These are phyloP conservation scores for Andrena fulva DNA, from an alignment of 2,888 invertebrate species.

Conservation along the genomic window DNA sequence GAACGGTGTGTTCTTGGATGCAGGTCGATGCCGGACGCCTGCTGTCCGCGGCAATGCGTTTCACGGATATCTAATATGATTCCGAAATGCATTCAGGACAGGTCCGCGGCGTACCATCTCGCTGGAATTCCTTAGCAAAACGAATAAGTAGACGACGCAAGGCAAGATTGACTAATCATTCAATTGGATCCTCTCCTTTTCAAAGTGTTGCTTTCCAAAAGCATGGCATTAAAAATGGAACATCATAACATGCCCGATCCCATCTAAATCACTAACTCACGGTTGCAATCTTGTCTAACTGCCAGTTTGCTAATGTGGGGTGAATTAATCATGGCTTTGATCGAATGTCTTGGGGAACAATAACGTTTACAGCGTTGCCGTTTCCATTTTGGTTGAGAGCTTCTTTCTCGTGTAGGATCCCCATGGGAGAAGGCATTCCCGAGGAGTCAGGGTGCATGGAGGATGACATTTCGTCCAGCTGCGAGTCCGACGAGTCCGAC, in stretches of 20 bases:
- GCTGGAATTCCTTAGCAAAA: slow-evolving; percentile 71
- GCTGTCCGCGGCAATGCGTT: slow-evolving; percentile 81
- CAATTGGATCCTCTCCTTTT: neutral
- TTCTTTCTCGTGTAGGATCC: slow-evolving; percentile 68
- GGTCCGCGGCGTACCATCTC: slow-evolving; percentile 79
- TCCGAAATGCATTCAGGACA: slow-evolving; percentile 82
- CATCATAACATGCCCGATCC: neutral
- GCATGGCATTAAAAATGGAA: neutral
- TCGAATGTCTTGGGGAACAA: neutral
- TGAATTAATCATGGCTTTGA: neutral
- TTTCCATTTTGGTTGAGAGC: neutral
- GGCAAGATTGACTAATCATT: slow-evolving; percentile 53
- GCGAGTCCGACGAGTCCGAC: slow-evolving; percentile 78
- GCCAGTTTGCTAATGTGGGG: neutral
- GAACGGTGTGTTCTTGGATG: slow-evolving; percentile 30
- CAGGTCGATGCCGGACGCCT: slow-evolving; percentile 77
- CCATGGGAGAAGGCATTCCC: slow-evolving; percentile 70
- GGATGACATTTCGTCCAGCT: slow-evolving; percentile 76
- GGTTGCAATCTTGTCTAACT: neutral
- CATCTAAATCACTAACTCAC: neutral
- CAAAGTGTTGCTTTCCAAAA: too few species aligned
- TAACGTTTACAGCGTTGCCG: neutral
- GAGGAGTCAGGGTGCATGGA: slow-evolving; percentile 75
- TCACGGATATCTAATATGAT: slow-evolving; percentile 74
- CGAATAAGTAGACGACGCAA: slow-evolving; percentile 52